Evolutionary conservation across 2,797 vertebrate genomes (phyloP), one percentile per base, ranked within the genome.

Genomic region (Spinus pinus): DNA sequence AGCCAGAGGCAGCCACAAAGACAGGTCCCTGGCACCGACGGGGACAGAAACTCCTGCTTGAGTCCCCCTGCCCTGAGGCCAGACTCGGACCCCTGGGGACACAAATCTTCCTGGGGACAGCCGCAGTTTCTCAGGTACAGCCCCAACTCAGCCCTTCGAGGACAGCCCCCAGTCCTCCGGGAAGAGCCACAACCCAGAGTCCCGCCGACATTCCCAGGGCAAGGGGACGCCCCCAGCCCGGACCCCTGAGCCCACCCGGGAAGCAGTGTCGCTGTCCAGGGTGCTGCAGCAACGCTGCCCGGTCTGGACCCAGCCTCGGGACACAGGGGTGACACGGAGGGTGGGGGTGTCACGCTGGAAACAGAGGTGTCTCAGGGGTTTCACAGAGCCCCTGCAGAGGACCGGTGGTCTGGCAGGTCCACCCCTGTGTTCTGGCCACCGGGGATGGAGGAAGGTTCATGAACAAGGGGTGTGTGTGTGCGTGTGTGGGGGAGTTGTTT

Each of bases 251-350:
- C 37, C 70, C 61, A 3, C 18, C 35, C 1, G 3, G 12, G 21
- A 3, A 5, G 8, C 1, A 4, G 8, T 20, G 54, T 42, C 33
- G 49, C 91, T 94, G 83, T 90, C 93, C 95, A 84, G 24, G 91
- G 86, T 91, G 46, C 95, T 92, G 89, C 62, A 69, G 39, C 15
- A 13, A 4, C 4, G 1, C 27, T 4, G 50, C 30, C 11, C 2
- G 0, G 2, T 5, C 5, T 7, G 2, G 10, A 6, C 3, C 21
- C 14, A 18, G 27, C 13, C 12, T 6, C 2, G 4, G 14, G 13
- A 53, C 41, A 5, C 5, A 2, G 20, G 2, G 0, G 14, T 21
- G 24, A n/a, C n/a, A 2, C 9, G 5, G 23, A 14, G 37, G 31
- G 8, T 35, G 12, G 28, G 14, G 8, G 5, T 19, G 41, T 31